These are phyloP conservation scores for Tenodera sinensis DNA, from an alignment of 2,888 invertebrate genomes.

Conservation along the genomic window DNA sequence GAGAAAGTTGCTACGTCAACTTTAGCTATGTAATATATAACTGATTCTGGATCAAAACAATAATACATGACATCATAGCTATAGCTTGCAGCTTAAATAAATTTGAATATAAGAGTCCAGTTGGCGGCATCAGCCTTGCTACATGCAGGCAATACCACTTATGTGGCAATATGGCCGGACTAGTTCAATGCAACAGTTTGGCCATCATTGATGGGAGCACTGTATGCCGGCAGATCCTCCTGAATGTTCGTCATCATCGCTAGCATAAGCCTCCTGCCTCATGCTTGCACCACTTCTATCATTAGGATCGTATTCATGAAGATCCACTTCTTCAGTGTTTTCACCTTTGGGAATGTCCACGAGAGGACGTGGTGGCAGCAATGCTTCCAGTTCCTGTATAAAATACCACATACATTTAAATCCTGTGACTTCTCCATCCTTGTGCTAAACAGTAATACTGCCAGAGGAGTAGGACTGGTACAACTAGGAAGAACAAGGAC, in stretches of 20 bases:
- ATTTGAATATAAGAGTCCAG: not conserved
- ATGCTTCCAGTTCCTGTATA: constrained; percentile 64
- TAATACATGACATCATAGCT: not conserved
- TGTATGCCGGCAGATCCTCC: constrained; percentile 63
- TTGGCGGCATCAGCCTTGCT: not conserved
- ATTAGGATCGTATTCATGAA: constrained; percentile 69
- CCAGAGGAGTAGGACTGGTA: no score
- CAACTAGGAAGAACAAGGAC: no score
- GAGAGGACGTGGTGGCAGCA: constrained; percentile 69
- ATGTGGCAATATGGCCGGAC: constrained; percentile 8
- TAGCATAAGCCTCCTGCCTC: constrained; percentile 68
- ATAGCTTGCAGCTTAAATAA: not conserved
- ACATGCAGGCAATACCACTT: not conserved
- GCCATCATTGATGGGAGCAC: constrained; percentile 74
- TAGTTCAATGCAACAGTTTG: not conserved
- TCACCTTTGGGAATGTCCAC: constrained; percentile 73
- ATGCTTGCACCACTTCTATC: constrained; percentile 46
- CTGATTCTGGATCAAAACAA: not conserved
- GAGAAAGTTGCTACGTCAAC: not conserved
- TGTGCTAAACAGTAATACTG: no score
- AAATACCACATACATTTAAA: not conserved
- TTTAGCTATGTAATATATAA: not conserved
- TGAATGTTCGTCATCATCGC: constrained; percentile 62
- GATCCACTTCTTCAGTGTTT: constrained; percentile 80
- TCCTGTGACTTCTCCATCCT: not conserved